Conservation (phyloP, 2,888 invertebrate genomes). For the Bibio marci region DNA sequence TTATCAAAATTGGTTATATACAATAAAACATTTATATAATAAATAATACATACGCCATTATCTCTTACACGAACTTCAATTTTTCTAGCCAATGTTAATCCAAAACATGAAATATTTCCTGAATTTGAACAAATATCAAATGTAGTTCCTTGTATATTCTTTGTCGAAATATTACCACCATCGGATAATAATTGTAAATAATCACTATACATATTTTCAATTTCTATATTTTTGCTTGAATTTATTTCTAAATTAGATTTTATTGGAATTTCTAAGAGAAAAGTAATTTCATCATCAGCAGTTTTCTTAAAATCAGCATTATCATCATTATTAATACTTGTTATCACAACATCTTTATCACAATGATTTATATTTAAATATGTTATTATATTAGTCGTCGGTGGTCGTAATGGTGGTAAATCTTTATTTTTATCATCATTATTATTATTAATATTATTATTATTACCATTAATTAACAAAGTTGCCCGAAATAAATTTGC, state of each 20-base stretch:
- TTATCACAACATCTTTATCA: constrained; percentile 5
- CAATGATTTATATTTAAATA: constrained; percentile 4
- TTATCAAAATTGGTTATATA: constrained; percentile 10
- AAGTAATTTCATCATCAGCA: constrained; percentile 7
- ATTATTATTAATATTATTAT: neutral
- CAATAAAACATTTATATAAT: neutral
- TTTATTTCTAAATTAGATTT: constrained; percentile 19
- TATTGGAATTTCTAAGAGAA: constrained; percentile 19
- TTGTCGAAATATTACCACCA: constrained; percentile 16
- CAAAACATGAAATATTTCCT: constrained; percentile 20
- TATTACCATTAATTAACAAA: neutral
- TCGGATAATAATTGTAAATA: constrained; percentile 15
- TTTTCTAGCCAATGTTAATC: constrained; percentile 18
- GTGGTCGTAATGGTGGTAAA: too few species aligned
- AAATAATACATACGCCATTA: constrained; percentile 13
- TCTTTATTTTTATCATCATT: too few species aligned
- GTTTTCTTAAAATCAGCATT: constrained; percentile 3
- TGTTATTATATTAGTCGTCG: too few species aligned
- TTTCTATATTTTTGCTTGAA: constrained; percentile 13
- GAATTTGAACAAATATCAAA: constrained; percentile 17
- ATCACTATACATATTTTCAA: constrained; percentile 19
- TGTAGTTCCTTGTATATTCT: constrained; percentile 18
- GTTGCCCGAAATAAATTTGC: constrained; percentile 7
- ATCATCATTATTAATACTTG: neutral
- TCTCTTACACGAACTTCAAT: constrained; percentile 17